A percentile compares a stretch with the other conserved stretches of the same genome.
Conservation (phyloP, 2,888 invertebrate genomes). For the Synanthedon vespiformis region DNA sequence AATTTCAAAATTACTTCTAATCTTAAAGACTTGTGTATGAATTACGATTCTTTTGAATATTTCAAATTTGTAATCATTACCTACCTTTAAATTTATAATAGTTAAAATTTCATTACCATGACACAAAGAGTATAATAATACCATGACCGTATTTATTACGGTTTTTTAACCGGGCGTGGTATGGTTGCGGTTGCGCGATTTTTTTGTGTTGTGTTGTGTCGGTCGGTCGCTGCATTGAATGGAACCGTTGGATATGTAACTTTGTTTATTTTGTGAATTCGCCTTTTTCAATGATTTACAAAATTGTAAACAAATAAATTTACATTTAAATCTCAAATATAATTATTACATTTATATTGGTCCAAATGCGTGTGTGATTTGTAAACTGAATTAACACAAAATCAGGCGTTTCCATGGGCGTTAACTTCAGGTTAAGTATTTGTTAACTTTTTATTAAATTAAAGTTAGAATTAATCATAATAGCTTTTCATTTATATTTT, state of each 20-base stretch:
- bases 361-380: slow-evolving; percentile 22
- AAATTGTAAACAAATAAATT: slow-evolving; percentile 6
- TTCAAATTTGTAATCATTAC: too few relatives aligned
- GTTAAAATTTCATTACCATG: too few relatives aligned
- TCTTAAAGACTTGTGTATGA: too few relatives aligned
- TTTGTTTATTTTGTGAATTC: slow-evolving; percentile 39
- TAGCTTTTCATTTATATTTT: too few relatives aligned
- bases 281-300: slow-evolving; percentile 25
- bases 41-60: too few relatives aligned
- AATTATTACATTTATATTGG: slow-evolving; percentile 10
- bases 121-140: too few relatives aligned
- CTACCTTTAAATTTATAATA: too few relatives aligned
- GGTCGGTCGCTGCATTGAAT: slow-evolving; percentile 26
- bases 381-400: slow-evolving; percentile 21
- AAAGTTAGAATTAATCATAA: slow-evolving; percentile 30
- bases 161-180: slow-evolving; percentile 52
- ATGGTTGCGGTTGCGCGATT: slow-evolving; percentile 47
- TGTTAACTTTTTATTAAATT: slow-evolving; percentile 56
- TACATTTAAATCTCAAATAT: not conserved
- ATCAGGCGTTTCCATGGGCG: slow-evolving; percentile 56
- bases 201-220: slow-evolving; percentile 7
- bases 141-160: too few relatives aligned
- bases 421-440: slow-evolving; percentile 57
- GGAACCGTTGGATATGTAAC: slow-evolving; percentile 17
- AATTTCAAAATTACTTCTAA: too few relatives aligned